phyloP scores from a whole-genome alignment of 2,888 invertebrate species.

The Cataglyphis rosenhaueri region DNA sequence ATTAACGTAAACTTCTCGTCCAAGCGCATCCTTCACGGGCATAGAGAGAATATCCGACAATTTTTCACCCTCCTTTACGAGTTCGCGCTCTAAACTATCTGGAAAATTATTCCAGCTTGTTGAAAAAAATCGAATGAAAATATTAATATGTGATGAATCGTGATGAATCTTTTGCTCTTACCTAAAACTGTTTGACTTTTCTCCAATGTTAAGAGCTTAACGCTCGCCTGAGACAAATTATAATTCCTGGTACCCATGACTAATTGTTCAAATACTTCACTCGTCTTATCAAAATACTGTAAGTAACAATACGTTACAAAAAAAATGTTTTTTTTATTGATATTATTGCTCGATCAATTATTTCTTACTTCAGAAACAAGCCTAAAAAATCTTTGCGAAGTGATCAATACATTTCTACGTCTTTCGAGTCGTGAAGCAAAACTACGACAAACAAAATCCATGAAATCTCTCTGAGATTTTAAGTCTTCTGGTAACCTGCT shows the following conservation, averaged over 20 bases:
- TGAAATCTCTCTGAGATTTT: constrained; percentile 91
- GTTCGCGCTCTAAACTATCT: constrained; percentile 90
- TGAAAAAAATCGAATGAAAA: not conserved
- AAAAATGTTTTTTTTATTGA: not conserved
- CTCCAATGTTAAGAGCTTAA: constrained; percentile 87
- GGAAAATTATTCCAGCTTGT: constrained; percentile 62
- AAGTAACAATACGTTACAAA: constrained; percentile 60
- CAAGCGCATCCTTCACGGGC: constrained; percentile 92
- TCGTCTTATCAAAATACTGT: constrained; percentile 89
- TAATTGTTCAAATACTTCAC: constrained; percentile 89
- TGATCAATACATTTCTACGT: constrained; percentile 90
- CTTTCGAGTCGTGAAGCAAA: constrained; percentile 92
- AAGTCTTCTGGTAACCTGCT: constrained; percentile 87
- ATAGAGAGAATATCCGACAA: constrained; percentile 92
- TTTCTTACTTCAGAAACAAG: constrained; percentile 89
- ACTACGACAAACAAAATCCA: constrained; percentile 93
- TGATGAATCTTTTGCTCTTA: constrained; percentile 77
- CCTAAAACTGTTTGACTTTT: constrained; percentile 88
- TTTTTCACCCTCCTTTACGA: constrained; percentile 91
- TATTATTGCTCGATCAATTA: not conserved
- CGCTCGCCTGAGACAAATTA: constrained; percentile 87
- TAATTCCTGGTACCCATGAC: constrained; percentile 88
- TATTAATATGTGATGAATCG: not conserved
- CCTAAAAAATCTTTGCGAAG: constrained; percentile 91
- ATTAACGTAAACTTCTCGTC: constrained; percentile 90